These are phyloP conservation scores for Channa striata DNA, from an alignment of 2,797 vertebrate genomes.

Conservation along the genomic window DNA sequence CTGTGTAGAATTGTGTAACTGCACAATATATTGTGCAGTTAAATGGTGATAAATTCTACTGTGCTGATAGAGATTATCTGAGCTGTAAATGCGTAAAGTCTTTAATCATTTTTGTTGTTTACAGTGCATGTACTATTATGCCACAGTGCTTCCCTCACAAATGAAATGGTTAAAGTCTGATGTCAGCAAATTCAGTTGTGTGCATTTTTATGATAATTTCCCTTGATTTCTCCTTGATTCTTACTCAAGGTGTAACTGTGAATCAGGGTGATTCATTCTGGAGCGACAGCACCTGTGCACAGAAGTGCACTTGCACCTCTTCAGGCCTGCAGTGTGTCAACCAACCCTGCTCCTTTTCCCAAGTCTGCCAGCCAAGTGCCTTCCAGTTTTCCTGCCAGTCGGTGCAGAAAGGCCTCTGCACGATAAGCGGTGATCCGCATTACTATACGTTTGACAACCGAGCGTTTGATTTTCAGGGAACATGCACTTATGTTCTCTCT, in stretches of 20 bases:
- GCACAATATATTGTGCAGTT: too few species aligned
- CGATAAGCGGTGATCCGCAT: slow-evolving; percentile 80
- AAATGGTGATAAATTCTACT: too few species aligned
- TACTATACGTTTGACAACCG: slow-evolving; percentile 78
- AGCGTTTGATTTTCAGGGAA: slow-evolving; percentile 81
- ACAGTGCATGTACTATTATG: too few species aligned
- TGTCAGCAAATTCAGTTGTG: too few species aligned
- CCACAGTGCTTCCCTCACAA: too few species aligned
- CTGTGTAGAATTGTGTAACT: too few species aligned
- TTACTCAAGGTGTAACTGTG: slow-evolving; percentile 46
- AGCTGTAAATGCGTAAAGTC: too few species aligned
- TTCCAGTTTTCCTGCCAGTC: slow-evolving; percentile 69
- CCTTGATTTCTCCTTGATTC: too few species aligned
- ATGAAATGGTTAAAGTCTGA: too few species aligned
- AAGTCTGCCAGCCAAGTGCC: slow-evolving; percentile 49
- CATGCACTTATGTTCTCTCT: slow-evolving; percentile 81
- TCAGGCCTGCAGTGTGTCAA: slow-evolving; percentile 60
- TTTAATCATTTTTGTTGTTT: too few species aligned
- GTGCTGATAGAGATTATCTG: too few species aligned
- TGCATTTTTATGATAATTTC: too few species aligned
- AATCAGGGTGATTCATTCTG: slow-evolving; percentile 68
- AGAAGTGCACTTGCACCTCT: slow-evolving; percentile 70
- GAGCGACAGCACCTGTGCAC: slow-evolving; percentile 66
- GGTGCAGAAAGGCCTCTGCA: slow-evolving; percentile 64
- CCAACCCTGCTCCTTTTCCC: slow-evolving; percentile 66